Evolutionary conservation across 2,797 vertebrate species (phyloP).

Genomic region (Ficedula albicollis): DNA sequence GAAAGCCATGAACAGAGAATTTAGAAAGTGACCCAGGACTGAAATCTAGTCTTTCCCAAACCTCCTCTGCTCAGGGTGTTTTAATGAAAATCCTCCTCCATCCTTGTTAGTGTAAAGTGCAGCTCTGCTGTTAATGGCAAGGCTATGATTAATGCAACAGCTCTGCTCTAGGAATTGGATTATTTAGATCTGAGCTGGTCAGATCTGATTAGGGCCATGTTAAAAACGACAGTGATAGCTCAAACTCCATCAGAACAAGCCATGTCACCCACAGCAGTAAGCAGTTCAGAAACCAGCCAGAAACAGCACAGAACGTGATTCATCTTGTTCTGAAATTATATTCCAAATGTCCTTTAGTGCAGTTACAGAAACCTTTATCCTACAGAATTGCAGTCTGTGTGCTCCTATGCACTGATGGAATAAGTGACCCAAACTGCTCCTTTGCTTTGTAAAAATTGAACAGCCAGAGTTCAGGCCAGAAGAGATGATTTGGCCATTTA

Average conservation of each 20-base stretch:
- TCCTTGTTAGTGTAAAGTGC: background rate
- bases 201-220: background rate
- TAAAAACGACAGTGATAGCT: background rate
- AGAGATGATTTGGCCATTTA: background rate
- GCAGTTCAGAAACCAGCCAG: background rate
- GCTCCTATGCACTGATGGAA: background rate
- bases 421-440: background rate
- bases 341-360: background rate
- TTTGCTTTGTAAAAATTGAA: background rate
- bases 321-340: background rate
- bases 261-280: accelerated
- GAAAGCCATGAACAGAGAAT: background rate
- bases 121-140: background rate
- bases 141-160: background rate
- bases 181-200: background rate
- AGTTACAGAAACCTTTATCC: background rate
- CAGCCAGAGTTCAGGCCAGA: background rate
- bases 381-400: background rate
- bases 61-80: background rate
- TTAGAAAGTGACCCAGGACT: background rate
- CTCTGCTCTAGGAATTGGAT: background rate
- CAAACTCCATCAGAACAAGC: background rate
- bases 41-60: background rate
- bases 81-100: background rate
- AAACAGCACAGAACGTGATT: background rate